Base-by-base conservation (phyloP, 2,888 invertebrate genomes). In the Cephus spinipes region DNA sequence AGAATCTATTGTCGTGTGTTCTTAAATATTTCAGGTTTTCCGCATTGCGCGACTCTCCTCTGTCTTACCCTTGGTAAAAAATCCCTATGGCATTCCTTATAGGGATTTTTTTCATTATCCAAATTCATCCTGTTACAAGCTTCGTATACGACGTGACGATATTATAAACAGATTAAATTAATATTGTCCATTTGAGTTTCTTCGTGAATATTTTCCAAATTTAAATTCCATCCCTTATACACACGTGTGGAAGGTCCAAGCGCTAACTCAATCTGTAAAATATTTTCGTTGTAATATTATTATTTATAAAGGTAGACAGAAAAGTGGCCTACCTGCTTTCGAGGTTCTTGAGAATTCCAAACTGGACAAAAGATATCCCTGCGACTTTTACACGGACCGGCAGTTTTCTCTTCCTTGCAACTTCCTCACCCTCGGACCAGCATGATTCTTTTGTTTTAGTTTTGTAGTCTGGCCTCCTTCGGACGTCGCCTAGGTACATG, bases 391-490 rank as follows among this genome's bases (percentile, higher is more conserved):
- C 69, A 33, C 81, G 78, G 79, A 73, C 80, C 81, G 79, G 81
- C 81, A 85, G 84, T 84, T 84, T 82, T 76, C 79, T 75, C 80
- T 83, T 83, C 82, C 34, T 74, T 15, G 73, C 68, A 40, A 74
- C 73, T 40, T 74, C 68, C 74, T 32, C 74, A 30, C n/a, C 81
- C 88, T 89, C 87, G 86, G 86, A 87, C 91, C 91, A 90, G 91
- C 91, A 91, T 90, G 88, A 88, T 90, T 89, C 89, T 91, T 91
- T 87, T 90, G 89, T 90, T 90, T 89, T 87, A 90, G 87, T 91
- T 90, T 86, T 80, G 79, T 12, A 71, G 79, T 83, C 83, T 81
- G 81, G 82, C 82, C 84, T 82, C 80, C 73, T 81, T 55, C 55
- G 23, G 9, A 55, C 55, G 23, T 55, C 55, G 55, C 55, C 55